phyloP scores from a whole-genome alignment of 2,113 vertebrate species.

The Mixornis gularis region DNA sequence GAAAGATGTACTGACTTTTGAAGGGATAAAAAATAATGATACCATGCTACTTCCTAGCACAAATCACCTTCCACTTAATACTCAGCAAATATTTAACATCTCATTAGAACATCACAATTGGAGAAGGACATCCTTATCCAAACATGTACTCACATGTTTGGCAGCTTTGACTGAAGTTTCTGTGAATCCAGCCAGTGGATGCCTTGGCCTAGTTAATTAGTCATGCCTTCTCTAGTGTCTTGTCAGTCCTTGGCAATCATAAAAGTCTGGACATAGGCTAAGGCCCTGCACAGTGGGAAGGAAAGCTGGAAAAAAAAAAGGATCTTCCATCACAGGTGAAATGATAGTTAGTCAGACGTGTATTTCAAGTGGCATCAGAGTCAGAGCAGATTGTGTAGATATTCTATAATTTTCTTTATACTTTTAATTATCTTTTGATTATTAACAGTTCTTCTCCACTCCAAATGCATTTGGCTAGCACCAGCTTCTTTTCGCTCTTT shows the following conservation, averaged over 20 bases:
- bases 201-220: constrained; percentile 67
- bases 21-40: not conserved
- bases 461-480: constrained; percentile 41
- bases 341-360: constrained; percentile 22
- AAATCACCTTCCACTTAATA: not conserved
- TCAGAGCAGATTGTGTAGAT: constrained; percentile 19
- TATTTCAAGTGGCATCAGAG: not conserved
- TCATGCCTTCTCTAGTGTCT: constrained; percentile 57
- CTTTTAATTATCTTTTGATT: constrained; percentile 67
- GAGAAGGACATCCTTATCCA: constrained; percentile 27
- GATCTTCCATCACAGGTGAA: constrained; percentile 32
- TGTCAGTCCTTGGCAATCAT: constrained; percentile 65
- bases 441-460: constrained; percentile 57
- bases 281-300: constrained; percentile 44
- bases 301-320: constrained; percentile 31
- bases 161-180: constrained; percentile 28
- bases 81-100: constrained; percentile 39
- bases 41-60: not conserved
- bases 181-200: constrained; percentile 42
- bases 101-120: not conserved
- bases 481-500: not conserved
- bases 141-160: constrained; percentile 16
- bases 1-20: not conserved
- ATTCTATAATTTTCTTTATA: constrained; percentile 34
- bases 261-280: constrained; percentile 49